Base-by-base conservation (phyloP, 1,140 invertebrate genomes). In the Pseudomyrmex concolor region DNA sequence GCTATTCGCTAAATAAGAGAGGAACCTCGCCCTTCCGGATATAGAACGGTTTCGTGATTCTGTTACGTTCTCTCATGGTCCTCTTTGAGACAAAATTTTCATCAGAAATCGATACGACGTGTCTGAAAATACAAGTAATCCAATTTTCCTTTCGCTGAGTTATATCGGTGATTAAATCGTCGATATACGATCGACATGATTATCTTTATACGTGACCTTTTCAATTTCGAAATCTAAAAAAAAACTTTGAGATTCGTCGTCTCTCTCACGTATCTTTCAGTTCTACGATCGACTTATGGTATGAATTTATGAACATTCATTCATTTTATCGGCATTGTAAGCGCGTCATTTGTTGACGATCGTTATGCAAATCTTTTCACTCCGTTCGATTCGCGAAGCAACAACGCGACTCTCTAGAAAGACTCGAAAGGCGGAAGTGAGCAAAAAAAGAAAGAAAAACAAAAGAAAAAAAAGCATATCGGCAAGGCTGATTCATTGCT, bases 401-500 rank as follows among this genome's bases (percentile, higher is more conserved):
- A 17, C 62, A 48, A 25, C 22, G 22, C 43, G 15, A 34, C 67
- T 12, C 50, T 59, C 45, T 13, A 43, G n/a, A 57, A 25, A 13
- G 64, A 76, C 19, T 70, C 19, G 2, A 1, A 19, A 19, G 15
- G 51, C 15, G 59, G 66, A 51, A 68, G 54, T 22, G 78, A n/a
- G 34, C 45, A 25, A 66, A 74, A 77, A 71, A n/a, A 51, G 19
- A 7, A 19, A 7, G 1, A 34, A n/a, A 22, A 25, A 50, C n/a
- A 66, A 74, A 81, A 71, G 19, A 51, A 19, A 7, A 34, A 7
- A n/a, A 43, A 12, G 43, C 80, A 78, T 63, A 87, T 63, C 10
- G 59, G 50, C 45, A 19, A 8, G 50, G 80, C 66, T 77, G 84
- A 87, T 87, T 86, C 72, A 83, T 68, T 17, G 80, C 63, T 86